Base-by-base conservation (phyloP, 2,113 vertebrate genomes). In the Stomatorhinus ivindoensis region DNA sequence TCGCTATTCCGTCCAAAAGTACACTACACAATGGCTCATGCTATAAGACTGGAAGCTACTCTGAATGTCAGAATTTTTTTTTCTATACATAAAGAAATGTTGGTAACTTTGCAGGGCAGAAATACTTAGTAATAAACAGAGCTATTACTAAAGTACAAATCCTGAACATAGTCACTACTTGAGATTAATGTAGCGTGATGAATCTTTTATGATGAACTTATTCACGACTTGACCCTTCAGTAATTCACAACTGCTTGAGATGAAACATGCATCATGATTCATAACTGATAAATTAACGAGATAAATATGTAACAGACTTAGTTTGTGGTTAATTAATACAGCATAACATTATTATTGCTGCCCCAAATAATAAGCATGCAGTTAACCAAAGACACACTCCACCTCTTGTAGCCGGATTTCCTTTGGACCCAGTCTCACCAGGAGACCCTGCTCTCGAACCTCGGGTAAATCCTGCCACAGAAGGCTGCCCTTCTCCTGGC, bases 331-430 rank as follows among this genome's bases (percentile, higher is more conserved):
- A 58, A 9, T 27, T 61, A 69, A 31, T 69, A 69, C n/a, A 55
- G 19, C 19, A 61, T 61, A 65, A 27, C 2, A 65, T n/a, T n/a
- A 65, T 55, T 65, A 11, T 13, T 11, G 24, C 9, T 13, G 61
- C 61, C 10, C 9, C 61, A 69, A 69, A 31, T 31, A 13, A 0
- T 39, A 76, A 19, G 4, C 8, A 19, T 42, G 5, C 0, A 1
- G 1, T 19, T 42, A 35, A 19, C n/a, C 19, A 42, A 19, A 19
- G 4, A 48, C 13, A 35, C 17, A 51, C 47, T 69, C 44, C 76
- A 97, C 96, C 96, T 97, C 97, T 91, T 97, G 97, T 85, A 95
- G 93, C 58, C 69, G 87, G 85, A 93, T 91, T 88, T 97, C 93
- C 87, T 55, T 92, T 13, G 19, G 5, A 0, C 92, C 91, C 87